phyloP scores from a whole-genome alignment of 2,113 vertebrate genomes.

The Larimichthys polyactis region DNA sequence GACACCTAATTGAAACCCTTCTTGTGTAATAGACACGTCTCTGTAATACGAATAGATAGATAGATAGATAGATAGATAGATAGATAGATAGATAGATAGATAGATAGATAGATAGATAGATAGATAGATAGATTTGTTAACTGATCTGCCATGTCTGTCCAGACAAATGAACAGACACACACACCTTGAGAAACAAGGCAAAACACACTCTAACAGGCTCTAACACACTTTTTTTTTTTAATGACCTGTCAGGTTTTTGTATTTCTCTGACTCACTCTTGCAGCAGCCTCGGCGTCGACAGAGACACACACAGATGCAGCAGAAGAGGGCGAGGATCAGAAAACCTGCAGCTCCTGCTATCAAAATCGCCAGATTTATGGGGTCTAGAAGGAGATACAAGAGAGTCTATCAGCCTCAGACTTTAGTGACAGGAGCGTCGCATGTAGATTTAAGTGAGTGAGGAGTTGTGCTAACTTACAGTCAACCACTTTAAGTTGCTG shows the following conservation, averaged over 20 bases:
- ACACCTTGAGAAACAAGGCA: neutral
- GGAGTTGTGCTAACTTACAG: constrained; percentile 69
- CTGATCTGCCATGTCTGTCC: neutral
- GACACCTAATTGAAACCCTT: too few relatives aligned
- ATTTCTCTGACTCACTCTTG: constrained; percentile 87
- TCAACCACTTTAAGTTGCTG: constrained; percentile 90
- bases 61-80: too few relatives aligned
- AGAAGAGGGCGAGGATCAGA: constrained; percentile 84
- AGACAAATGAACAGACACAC: neutral
- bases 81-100: too few relatives aligned
- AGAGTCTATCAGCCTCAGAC: neutral
- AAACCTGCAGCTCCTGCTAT: constrained; percentile 86
- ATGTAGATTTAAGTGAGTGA: neutral
- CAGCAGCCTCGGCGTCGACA: constrained; percentile 91
- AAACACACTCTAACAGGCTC: neutral
- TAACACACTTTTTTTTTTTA: neutral
- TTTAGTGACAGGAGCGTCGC: neutral
- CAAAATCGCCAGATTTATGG: constrained; percentile 87
- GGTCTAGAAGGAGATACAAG: constrained; percentile 83
- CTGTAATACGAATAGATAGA: too few relatives aligned
- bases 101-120: too few relatives aligned
- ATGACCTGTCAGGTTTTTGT: neutral
- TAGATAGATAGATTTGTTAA: too few relatives aligned
- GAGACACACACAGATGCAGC: constrained; percentile 89
- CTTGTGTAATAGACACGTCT: too few relatives aligned